Evolutionary conservation across 2,888 invertebrate species (phyloP), one percentile per base, ranked within the genome.

Genomic region (Yponomeuta cagnagella): DNA sequence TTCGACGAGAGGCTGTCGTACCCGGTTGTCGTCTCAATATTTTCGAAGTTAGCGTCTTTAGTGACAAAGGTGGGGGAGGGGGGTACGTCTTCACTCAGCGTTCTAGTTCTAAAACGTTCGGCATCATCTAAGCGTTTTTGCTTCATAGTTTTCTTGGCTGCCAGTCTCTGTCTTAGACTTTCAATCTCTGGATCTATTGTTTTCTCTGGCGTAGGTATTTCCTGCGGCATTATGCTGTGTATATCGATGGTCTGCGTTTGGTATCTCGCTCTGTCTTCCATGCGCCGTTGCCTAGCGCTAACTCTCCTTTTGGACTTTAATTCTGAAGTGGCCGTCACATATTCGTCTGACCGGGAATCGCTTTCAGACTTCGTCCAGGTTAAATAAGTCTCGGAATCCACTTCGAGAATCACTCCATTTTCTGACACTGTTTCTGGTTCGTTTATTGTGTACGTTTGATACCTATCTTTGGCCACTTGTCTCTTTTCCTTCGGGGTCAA

Each of bases 381-480:
- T 48, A 89, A 73, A 72, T 87, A 89, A 0, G 79, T 76, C 69
- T 85, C 86, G 3, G 63, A 31, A 70, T 68, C 72, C 2, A 83
- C 81, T 75, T 87, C 85, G 4, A 84, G 72, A 9, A 82, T 81
- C 1, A 82, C 77, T 10, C 87, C 88, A 66, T 74, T 80, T 67
- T 87, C 89, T 0, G 85, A 77, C 1, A 81, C 83, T 3, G 82
- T 82, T 71, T 94, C 87, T 72, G 93, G 93, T 23, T 58, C 70
- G 1, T 93, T 95, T 64, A 97, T 96, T 0, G 96, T 97, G 80
- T 97, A 97, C 0, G 97, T 97, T 81, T 95, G 96, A 81, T 95
- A 97, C 73, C 97, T 94, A 77, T 97, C 96, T 80, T 96, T 96
- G 2, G 95, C 94, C 63, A 95, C 84, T 75, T 94, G 94, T 64